Base-by-base conservation (phyloP, 2,888 invertebrate species). In the Melinaea menophilus region DNA sequence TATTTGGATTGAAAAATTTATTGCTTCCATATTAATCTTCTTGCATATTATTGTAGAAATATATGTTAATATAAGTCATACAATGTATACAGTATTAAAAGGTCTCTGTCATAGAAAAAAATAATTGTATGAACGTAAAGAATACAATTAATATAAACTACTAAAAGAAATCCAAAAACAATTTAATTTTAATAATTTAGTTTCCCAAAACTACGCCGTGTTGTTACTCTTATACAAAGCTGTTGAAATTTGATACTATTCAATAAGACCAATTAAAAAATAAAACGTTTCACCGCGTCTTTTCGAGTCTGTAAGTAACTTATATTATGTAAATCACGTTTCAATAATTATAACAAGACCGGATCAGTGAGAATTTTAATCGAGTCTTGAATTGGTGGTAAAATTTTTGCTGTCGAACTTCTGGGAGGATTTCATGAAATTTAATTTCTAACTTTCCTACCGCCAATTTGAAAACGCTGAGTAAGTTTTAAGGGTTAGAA, bases 361-460 rank as follows among this genome's bases (percentile, higher is more conserved):
- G 47, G 55, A 61, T 51, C 55, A 59, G 65, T 56, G 35, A 55
- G 63, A 63, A 67, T 65, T 59, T 59, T 58, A 63, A 67, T 62
- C 47, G 56, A 71, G 55, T 48, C 55, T 62, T 69, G 63, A 69
- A 65, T 59, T 63, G 37, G 59, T 48, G 61, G 41, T 61, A 64
- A 69, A 69, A 67, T 66, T 65, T 66, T 63, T 58, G 48, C 59
- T 65, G 58, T 51, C 58, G 34, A 68, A 71, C 65, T 71, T 69
- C 55, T 57, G 33, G 48, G 58, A 66, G 56, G 62, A 68, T 70
- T 54, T 55, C 33, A 45, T 61, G 45, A 61, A 69, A 69, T 68
- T 68, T 62, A 73, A 71, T 71, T 72, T 70, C 61, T 64, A 64
- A 71, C 68, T 65, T 68, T 62, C 63, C 51, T 60, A 65, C 62